phyloP scores from a whole-genome alignment of 1,140 invertebrate genomes.

The Drosophila nikananu region DNA sequence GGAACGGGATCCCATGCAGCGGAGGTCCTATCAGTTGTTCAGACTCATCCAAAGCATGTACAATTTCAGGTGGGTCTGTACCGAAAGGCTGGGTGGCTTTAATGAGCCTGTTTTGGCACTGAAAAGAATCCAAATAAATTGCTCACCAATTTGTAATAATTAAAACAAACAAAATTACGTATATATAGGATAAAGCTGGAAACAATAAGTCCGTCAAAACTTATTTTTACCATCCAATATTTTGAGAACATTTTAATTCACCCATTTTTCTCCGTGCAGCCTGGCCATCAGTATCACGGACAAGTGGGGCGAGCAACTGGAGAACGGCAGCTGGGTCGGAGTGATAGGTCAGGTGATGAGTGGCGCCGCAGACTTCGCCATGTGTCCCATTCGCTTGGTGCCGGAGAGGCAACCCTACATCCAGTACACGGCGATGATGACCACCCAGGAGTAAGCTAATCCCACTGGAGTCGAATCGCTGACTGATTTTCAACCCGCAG shows the following conservation, averaged over 20 bases:
- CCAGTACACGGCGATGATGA: slow-evolving; percentile 85
- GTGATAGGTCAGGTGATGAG: slow-evolving; percentile 86
- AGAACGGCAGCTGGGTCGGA: slow-evolving; percentile 86
- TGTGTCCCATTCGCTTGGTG: slow-evolving; percentile 85
- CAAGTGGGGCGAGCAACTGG: slow-evolving; percentile 86
- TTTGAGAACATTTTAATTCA: not conserved
- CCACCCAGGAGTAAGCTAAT: slow-evolving; percentile 77
- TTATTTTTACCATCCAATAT: fast-evolving
- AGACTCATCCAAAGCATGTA: slow-evolving; percentile 85
- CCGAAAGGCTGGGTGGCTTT: not conserved
- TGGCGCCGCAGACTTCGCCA: slow-evolving; percentile 85
- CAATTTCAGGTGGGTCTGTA: slow-evolving; percentile 85
- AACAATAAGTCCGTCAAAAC: not conserved
- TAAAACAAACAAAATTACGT: not conserved
- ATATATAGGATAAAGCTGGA: not conserved
- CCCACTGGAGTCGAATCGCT: not conserved
- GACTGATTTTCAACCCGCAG: slow-evolving; percentile 27
- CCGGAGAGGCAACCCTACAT: slow-evolving; percentile 84
- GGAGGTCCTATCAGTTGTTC: slow-evolving; percentile 86
- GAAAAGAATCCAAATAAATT: too few relatives aligned
- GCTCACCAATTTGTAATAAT: fast-evolving
- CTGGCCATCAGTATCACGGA: slow-evolving; percentile 78
- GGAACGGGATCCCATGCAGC: slow-evolving; percentile 86
- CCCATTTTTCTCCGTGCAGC: slow-evolving; percentile 53
- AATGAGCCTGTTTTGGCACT: not conserved